Percentiles rank a stretch among this genome's conserved stretches.
phyloP scores from a whole-genome alignment of 2,797 vertebrate genomes.

The Masticophis lateralis region DNA sequence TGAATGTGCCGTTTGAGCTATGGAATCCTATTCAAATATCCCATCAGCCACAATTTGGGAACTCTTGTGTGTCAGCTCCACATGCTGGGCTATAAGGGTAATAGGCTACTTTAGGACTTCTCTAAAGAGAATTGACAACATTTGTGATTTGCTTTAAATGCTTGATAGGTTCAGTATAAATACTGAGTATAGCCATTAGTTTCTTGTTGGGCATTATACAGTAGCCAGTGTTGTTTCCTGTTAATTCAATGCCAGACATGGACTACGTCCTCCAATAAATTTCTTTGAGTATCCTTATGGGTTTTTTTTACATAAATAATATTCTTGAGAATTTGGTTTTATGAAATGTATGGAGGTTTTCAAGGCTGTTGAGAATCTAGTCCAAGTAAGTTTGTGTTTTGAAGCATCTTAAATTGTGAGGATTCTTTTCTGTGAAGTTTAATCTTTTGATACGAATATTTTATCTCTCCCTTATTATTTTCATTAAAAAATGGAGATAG shows the following conservation, averaged over 20 bases:
- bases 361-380: background rate
- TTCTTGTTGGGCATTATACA: background rate
- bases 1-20: background rate
- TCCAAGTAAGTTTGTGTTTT: conserved; percentile 30
- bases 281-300: background rate
- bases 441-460: background rate
- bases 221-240: conserved; percentile 15
- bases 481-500: background rate
- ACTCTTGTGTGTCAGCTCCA: background rate
- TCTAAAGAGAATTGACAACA: background rate
- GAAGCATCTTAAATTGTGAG: background rate
- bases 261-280: conserved; percentile 5
- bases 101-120: background rate
- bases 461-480: background rate
- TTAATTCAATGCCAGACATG: background rate
- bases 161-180: background rate
- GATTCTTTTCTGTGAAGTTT: background rate
- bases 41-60: background rate
- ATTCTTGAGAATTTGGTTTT: background rate
- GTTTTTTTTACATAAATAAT: background rate
- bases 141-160: background rate
- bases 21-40: background rate
- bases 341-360: background rate
- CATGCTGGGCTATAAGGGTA: background rate
- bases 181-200: background rate